Evolutionary conservation across 2,888 invertebrate genomes (phyloP), one percentile per base, ranked within the genome.

Genomic region (Glyphotaelius pellucidus): DNA sequence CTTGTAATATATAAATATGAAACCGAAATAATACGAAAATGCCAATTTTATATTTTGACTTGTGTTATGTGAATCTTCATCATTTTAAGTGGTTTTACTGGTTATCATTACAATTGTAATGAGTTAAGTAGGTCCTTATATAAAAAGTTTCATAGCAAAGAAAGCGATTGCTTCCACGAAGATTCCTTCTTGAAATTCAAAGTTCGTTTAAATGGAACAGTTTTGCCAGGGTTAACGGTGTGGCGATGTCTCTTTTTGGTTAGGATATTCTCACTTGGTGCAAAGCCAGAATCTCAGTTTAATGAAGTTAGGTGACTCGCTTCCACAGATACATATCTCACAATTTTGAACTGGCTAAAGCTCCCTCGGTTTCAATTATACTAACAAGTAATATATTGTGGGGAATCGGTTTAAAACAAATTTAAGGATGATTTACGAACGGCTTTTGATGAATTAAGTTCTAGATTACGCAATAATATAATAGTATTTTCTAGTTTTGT

Each of bases 241-340:
- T 35, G 67, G 52, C 67, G 30, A 67, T 86, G 79, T 79, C 80
- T 89, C 89, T 89, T 89, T 89, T 89, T 31, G 89, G 89, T 32
- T 31, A 19, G 47, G 47, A 86, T 42, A 79, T 83, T 38, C 91
- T 81, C 81, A 90, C 90, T 92, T 92, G 92, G 92, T 92, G 88
- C 80, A 85, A 47, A 90, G 92, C 92, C 92, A 92, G 89, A 92
- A 92, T 89, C 91, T 89, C 92, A 47, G 42, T 92, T 91, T 92
- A 92, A 92, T 91, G 92, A 92, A 91, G 84, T 92, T 89, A 87
- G 92, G 67, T 86, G 42, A 86, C 86, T 86, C 35, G 30, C n/a
- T 85, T 85, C 85, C 15, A n/a, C 86, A 30, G 86, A 35, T 83
- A 83, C n/a, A 83, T 32, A 83, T 38, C 83, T 83, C 32, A 83